Percentiles rank a stretch among this genome's conserved stretches.
Evolutionary conservation across 2,797 vertebrate genomes (phyloP).

Genomic region (Acridotheres tristis): DNA sequence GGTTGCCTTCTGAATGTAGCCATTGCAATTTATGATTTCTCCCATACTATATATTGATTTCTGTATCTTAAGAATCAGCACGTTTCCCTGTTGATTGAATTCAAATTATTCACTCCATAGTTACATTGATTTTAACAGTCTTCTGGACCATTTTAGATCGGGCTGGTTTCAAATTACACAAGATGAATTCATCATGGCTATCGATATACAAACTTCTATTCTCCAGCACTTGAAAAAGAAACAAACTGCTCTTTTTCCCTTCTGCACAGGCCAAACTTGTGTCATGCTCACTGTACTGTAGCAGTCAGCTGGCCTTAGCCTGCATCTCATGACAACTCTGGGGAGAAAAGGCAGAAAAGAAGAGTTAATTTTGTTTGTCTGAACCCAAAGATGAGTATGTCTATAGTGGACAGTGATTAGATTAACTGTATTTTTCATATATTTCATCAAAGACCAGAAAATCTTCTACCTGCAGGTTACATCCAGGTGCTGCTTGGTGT

Average conservation of each 20-base stretch:
- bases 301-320: not conserved
- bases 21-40: conserved; percentile 33
- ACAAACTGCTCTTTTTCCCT: not conserved
- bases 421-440: not conserved
- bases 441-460: not conserved
- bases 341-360: not conserved
- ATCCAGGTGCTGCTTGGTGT: not conserved
- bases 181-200: conserved; percentile 26
- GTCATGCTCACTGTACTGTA: not conserved
- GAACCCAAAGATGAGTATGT: not conserved
- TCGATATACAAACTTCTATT: conserved; percentile 1
- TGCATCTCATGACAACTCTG: not conserved
- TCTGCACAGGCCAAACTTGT: not conserved
- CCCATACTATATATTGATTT: conserved; percentile 22
- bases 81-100: conserved; percentile 26
- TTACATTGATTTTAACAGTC: conserved; percentile 46
- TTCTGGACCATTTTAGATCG: conserved; percentile 14
- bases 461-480: not conserved
- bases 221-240: not conserved
- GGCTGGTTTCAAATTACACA: conserved; percentile 19
- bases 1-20: not conserved
- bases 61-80: conserved; percentile 17
- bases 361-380: not conserved
- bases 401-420: not conserved
- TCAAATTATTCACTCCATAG: conserved; percentile 46